A percentile compares a stretch with the other conserved stretches of the same genome.
Evolutionary conservation across 2,888 invertebrate genomes (phyloP).

Genomic region (Orthosia gothica): DNA sequence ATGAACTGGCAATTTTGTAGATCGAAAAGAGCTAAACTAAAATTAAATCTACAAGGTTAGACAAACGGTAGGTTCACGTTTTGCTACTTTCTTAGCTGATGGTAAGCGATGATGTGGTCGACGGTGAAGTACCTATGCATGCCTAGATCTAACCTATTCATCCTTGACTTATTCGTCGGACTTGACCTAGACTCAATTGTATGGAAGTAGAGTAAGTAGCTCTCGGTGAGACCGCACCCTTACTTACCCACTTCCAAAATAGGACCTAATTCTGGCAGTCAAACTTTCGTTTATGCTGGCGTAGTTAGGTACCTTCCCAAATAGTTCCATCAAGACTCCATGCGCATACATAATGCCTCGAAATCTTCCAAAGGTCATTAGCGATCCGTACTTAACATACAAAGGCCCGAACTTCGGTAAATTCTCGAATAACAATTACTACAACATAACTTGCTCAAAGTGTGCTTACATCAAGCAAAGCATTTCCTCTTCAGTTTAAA

Average conservation of each 20-base stretch:
- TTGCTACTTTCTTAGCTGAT: too few relatives aligned
- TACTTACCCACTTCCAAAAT: not conserved
- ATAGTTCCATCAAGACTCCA: constrained; percentile 19
- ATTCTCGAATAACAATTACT: constrained; percentile 49
- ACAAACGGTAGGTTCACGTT: too few relatives aligned
- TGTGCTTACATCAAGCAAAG: constrained; percentile 41
- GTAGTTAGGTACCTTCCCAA: constrained; percentile 9
- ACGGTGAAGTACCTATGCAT: too few relatives aligned
- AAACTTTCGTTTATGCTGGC: constrained; percentile 6
- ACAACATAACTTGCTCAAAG: constrained; percentile 30
- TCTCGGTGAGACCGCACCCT: too few relatives aligned
- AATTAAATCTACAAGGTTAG: too few relatives aligned
- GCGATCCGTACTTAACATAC: constrained; percentile 24
- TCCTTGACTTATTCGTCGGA: too few relatives aligned
- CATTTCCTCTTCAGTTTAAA: constrained; percentile 53
- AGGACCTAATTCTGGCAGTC: not conserved
- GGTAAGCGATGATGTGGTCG: too few relatives aligned
- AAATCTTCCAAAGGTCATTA: constrained; percentile 37
- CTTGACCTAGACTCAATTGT: too few relatives aligned
- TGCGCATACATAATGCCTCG: constrained; percentile 27
- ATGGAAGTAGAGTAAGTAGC: too few relatives aligned
- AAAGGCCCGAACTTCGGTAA: constrained; percentile 38
- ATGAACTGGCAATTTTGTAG: too few relatives aligned
- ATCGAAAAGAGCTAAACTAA: too few relatives aligned
- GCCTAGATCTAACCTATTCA: too few relatives aligned